A percentile compares a stretch with the other conserved stretches of the same genome.
Conservation (phyloP, 2,888 invertebrate genomes). For the Silvanus unidentatus region DNA sequence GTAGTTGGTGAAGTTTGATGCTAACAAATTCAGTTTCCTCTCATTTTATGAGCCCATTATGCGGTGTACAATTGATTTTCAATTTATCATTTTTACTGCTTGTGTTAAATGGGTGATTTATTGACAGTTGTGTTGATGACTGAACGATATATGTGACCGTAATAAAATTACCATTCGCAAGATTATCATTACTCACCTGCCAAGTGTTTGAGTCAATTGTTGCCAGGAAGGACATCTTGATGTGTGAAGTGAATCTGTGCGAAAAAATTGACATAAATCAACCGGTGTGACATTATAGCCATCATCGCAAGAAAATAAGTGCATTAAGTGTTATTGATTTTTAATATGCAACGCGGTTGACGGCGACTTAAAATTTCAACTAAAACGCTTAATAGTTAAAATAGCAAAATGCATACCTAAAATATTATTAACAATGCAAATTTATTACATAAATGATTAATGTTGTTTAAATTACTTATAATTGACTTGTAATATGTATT, state of each 20-base stretch:
- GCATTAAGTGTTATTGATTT: slow-evolving; percentile 9
- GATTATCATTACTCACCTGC: slow-evolving; percentile 44
- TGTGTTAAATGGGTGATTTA: no score
- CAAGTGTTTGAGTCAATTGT: slow-evolving; percentile 51
- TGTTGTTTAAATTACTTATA: slow-evolving; percentile 34
- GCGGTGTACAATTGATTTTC: no score
- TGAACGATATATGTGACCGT: no score
- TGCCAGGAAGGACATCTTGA: slow-evolving; percentile 50
- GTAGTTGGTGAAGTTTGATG: no score
- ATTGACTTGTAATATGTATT: slow-evolving; percentile 35
- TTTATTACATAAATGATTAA: slow-evolving; percentile 34
- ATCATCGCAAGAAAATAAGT: neutral
- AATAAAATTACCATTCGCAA: slow-evolving; percentile 13
- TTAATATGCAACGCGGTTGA: slow-evolving; percentile 10
- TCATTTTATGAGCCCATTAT: neutral
- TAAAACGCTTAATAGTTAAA: no score
- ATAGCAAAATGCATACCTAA: neutral
- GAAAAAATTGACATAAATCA: neutral
- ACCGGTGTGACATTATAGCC: neutral
- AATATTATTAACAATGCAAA: slow-evolving; percentile 17
- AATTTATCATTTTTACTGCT: no score
- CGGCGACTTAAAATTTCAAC: neutral
- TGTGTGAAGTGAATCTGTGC: slow-evolving; percentile 2
- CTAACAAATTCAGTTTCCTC: slow-evolving; percentile 16
- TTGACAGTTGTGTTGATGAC: no score